Evolutionary conservation across 1,140 invertebrate genomes (phyloP).

Genomic region (Charaxes varanes): DNA sequence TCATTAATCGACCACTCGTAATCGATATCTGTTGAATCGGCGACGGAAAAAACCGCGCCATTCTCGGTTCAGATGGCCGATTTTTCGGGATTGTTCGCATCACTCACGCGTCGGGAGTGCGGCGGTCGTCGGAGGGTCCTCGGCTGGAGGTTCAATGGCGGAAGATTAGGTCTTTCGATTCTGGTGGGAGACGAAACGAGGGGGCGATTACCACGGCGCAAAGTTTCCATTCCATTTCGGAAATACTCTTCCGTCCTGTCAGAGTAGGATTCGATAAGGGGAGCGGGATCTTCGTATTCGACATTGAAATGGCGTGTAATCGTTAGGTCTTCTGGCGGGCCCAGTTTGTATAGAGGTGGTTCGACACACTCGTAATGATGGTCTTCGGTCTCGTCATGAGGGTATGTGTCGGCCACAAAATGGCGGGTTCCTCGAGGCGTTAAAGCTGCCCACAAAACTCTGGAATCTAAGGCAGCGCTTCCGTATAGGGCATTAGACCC

Average conservation of each 20-base stretch:
- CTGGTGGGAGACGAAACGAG: slow-evolving; percentile 85
- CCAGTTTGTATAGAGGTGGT: slow-evolving; percentile 70
- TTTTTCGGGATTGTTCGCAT: slow-evolving; percentile 75
- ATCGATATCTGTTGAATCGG: slow-evolving; percentile 58
- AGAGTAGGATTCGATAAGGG: slow-evolving; percentile 82
- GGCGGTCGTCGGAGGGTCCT: slow-evolving; percentile 74
- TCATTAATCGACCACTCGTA: slow-evolving; percentile 55
- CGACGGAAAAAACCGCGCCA: slow-evolving; percentile 71
- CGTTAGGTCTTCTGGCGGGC: slow-evolving; percentile 57
- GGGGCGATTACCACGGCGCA: slow-evolving; percentile 67
- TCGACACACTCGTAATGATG: slow-evolving; percentile 86
- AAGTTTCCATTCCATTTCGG: slow-evolving; percentile 61
- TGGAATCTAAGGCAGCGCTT: slow-evolving; percentile 73
- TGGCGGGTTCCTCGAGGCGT: slow-evolving; percentile 85
- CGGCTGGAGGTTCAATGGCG: slow-evolving; percentile 83
- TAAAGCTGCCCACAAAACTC: slow-evolving; percentile 88
- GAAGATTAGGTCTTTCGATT: slow-evolving; percentile 87
- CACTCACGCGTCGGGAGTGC: slow-evolving; percentile 76
- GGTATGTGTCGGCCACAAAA: slow-evolving; percentile 79
- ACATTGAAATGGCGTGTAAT: slow-evolving; percentile 83
- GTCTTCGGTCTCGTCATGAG: slow-evolving; percentile 75
- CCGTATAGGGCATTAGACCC: slow-evolving; percentile 59
- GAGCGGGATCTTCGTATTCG: slow-evolving; percentile 81
- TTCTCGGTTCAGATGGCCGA: slow-evolving; percentile 67
- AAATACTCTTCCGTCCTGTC: slow-evolving; percentile 63